Base-by-base conservation (phyloP, 2,797 vertebrate species). In the Microhierax caerulescens region DNA sequence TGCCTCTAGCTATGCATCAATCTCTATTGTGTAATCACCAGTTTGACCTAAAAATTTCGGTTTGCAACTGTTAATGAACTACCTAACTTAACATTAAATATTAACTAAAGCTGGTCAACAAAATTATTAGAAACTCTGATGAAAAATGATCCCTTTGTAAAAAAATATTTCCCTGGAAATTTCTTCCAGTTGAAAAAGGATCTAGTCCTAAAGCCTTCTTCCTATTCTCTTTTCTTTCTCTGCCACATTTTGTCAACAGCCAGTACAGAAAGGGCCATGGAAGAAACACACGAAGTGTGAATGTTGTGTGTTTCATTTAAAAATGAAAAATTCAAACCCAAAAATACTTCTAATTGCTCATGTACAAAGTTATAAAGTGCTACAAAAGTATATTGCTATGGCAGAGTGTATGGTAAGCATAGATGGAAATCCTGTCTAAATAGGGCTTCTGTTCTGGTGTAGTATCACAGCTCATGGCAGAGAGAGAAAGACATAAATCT, bases 41-140 rank as follows among this genome's bases (percentile, higher is more conserved):
- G 20, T 88, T 90, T 90, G 63, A 75, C 59, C 69, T 81, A 67
- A 93, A 91, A 72, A 67, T 81, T 88, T 88, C 3, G 5, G 25
- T 88, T 93, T 90, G 4, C 14, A 37, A 27, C 23, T 86, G 30
- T 25, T 92, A 59, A 85, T 88, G 69, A 84, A 86, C 32, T 83
- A 65, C 37, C 25, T 64, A 90, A 78, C 28, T 43, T 53, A 85
- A 24, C 30, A 51, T 83, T 80, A 95, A 57, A 81, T 78, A 78
- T 53, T 69, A 68, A 57, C 12, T 57, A 73, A 72, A 88, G 5
- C 16, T 65, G 6, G 20, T 69, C 16, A 81, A 45, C 15, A 85
- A 75, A 70, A 73, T 28, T 75, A 43, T 88, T 83, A 77, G 51
- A 85, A 80, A 77, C 80, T 81, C 28, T 79, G 16, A 59, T 67